phyloP scores from a whole-genome alignment of 2,113 vertebrate genomes.

The Carlito syrichta region DNA sequence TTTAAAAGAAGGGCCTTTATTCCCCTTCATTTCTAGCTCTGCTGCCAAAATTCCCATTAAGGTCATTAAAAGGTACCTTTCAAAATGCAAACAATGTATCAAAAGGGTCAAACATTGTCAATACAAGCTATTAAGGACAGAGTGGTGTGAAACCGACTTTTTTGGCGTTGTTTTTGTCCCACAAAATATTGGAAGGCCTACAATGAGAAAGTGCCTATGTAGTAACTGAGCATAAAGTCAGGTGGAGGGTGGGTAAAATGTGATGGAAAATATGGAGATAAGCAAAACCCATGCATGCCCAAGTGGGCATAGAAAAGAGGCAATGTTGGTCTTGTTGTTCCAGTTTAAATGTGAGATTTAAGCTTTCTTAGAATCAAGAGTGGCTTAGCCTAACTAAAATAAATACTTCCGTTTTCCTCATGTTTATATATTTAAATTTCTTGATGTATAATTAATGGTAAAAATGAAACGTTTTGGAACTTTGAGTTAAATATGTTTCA shows the following conservation, averaged over 20 bases:
- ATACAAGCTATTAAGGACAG: background rate
- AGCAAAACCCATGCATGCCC: background rate
- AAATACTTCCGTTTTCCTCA: background rate
- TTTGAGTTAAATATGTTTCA: background rate
- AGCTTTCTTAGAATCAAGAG: background rate
- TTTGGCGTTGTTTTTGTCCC: background rate
- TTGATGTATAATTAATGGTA: background rate
- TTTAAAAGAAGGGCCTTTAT: background rate
- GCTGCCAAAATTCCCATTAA: conserved; percentile 1
- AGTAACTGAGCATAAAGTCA: background rate
- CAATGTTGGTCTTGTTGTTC: background rate
- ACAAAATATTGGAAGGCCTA: background rate
- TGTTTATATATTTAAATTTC: background rate
- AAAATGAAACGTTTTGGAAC: background rate
- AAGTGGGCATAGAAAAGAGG: background rate
- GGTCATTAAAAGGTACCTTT: background rate
- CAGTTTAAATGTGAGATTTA: background rate
- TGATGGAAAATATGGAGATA: background rate
- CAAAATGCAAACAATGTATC: background rate
- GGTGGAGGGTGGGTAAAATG: too few species aligned
- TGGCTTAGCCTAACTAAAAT: background rate
- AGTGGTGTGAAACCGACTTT: background rate
- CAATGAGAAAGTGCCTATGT: background rate
- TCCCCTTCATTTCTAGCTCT: background rate
- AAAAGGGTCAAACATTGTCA: background rate